Evolutionary conservation across 2,888 invertebrate genomes (phyloP).

Genomic region (Steinernema carpocapsae): DNA sequence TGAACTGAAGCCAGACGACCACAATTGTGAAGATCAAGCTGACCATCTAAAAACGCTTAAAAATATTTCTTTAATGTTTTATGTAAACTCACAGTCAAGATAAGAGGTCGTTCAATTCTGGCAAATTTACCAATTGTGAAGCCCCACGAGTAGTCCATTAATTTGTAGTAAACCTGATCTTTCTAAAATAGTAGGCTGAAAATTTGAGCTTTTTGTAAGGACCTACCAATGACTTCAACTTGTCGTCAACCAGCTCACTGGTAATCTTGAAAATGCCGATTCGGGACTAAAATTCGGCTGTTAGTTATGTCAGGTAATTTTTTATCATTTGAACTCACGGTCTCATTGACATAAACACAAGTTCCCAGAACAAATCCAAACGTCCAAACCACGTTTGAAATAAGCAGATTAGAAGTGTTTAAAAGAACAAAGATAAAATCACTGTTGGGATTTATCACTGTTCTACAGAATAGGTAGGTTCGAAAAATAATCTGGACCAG

Average conservation of each 20-base stretch:
- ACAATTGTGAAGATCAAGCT: slow-evolving; percentile 38
- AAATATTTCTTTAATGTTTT: background rate
- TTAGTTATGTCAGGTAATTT: too few species aligned
- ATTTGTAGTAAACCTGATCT: slow-evolving; percentile 40
- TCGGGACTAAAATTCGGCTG: slow-evolving; percentile 39
- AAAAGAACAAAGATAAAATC: background rate
- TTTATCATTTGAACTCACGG: too few species aligned
- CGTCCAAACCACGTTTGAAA: slow-evolving; percentile 34
- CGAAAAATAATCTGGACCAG: slow-evolving; percentile 15
- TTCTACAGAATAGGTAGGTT: background rate
- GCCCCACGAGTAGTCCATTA: slow-evolving; percentile 35
- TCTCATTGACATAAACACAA: slow-evolving; percentile 38
- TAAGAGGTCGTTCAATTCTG: slow-evolving; percentile 34
- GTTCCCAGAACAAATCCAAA: slow-evolving; percentile 36
- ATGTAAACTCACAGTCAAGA: slow-evolving; percentile 34
- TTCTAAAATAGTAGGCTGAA: slow-evolving; percentile 37
- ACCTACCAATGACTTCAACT: slow-evolving; percentile 35
- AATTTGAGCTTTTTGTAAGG: background rate
- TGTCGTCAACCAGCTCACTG: slow-evolving; percentile 34
- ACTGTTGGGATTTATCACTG: background rate
- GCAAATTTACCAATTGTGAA: slow-evolving; percentile 39
- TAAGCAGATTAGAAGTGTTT: background rate
- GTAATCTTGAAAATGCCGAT: slow-evolving; percentile 31
- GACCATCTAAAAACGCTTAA: slow-evolving; percentile 37
- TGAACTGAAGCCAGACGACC: slow-evolving; percentile 38